phyloP scores from a whole-genome alignment of 2,888 invertebrate genomes.

The Plagodis pulveraria region DNA sequence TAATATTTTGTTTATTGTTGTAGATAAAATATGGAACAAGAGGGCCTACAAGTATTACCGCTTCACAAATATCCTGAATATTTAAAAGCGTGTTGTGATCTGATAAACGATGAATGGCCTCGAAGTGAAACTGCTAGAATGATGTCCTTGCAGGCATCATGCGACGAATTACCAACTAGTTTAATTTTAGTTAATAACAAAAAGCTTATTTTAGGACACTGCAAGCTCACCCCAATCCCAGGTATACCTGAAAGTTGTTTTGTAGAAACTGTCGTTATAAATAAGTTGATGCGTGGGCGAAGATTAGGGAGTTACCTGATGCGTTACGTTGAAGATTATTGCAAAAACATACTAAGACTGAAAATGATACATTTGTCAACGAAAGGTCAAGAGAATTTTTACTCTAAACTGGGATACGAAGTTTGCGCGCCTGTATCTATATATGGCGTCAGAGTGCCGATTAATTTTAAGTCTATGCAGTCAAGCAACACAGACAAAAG shows the following conservation, averaged over 20 bases:
- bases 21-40: slow-evolving; percentile 58
- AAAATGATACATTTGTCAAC: slow-evolving; percentile 88
- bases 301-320: slow-evolving; percentile 91
- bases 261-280: slow-evolving; percentile 93
- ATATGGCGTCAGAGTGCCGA: slow-evolving; percentile 79
- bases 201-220: slow-evolving; percentile 89
- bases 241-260: slow-evolving; percentile 89
- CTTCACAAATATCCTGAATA: slow-evolving; percentile 90
- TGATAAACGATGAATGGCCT: slow-evolving; percentile 95
- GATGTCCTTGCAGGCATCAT: slow-evolving; percentile 89
- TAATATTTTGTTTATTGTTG: slow-evolving; percentile 11
- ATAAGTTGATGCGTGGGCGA: slow-evolving; percentile 88
- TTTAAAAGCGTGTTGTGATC: slow-evolving; percentile 88
- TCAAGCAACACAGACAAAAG: slow-evolving; percentile 45
- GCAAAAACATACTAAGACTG: slow-evolving; percentile 85
- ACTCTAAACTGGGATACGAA: slow-evolving; percentile 89
- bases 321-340: slow-evolving; percentile 90
- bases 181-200: slow-evolving; percentile 86
- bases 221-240: slow-evolving; percentile 90
- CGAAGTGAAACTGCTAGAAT: slow-evolving; percentile 92
- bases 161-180: slow-evolving; percentile 89
- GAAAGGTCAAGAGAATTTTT: slow-evolving; percentile 91
- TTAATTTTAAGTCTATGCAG: slow-evolving; percentile 35
- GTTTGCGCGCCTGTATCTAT: slow-evolving; percentile 89
- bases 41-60: slow-evolving; percentile 83